Evolutionary conservation across 1,140 invertebrate genomes (phyloP).

Genomic region (Orchestia grillus): DNA sequence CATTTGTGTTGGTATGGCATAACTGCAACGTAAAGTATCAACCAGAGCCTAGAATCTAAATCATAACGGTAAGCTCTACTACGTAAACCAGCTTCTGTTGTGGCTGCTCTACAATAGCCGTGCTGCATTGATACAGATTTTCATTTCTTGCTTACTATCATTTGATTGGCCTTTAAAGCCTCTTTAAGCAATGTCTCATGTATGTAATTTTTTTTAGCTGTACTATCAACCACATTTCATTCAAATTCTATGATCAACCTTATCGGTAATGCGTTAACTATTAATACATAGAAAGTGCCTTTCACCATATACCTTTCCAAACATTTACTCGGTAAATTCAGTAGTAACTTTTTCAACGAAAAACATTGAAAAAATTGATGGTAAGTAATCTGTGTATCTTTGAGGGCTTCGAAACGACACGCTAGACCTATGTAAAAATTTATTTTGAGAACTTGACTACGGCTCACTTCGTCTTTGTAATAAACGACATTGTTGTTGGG

Average conservation of each 20-base stretch:
- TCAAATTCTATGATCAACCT: too few relatives aligned
- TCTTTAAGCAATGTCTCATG: background rate
- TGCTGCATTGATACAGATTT: too few relatives aligned
- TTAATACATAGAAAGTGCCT: background rate
- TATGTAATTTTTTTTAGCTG: background rate
- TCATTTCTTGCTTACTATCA: too few relatives aligned
- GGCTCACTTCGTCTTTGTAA: background rate
- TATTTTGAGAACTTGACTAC: too few relatives aligned
- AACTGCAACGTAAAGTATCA: too few relatives aligned
- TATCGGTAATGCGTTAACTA: too few relatives aligned
- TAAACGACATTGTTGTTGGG: background rate
- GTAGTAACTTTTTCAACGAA: background rate
- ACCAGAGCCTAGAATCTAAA: too few relatives aligned
- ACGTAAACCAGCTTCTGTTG: too few relatives aligned
- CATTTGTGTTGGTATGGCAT: too few relatives aligned
- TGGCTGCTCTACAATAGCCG: too few relatives aligned
- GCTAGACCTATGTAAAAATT: background rate
- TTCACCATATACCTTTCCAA: background rate
- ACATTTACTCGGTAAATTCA: background rate
- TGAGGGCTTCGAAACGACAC: background rate
- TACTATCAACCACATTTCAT: too few relatives aligned
- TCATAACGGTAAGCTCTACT: too few relatives aligned
- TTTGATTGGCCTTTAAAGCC: background rate
- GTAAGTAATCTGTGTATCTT: background rate
- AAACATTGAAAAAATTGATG: background rate